Percentiles rank a stretch among this genome's conserved stretches.
phyloP scores from a whole-genome alignment of 2,797 vertebrate genomes.

The Vultur gryphus region DNA sequence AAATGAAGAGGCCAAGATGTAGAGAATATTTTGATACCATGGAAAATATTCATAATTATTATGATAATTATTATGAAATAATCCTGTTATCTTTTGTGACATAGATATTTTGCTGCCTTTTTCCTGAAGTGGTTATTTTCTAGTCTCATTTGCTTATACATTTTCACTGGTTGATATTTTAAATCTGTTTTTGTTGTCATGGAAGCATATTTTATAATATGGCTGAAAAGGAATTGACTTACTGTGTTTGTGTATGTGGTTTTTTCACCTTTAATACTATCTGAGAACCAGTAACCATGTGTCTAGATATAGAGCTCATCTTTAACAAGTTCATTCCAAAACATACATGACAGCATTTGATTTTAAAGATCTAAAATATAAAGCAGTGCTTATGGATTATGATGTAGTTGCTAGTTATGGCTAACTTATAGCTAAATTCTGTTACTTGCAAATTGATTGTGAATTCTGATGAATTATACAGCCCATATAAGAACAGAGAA shows the following conservation, averaged over 20 bases:
- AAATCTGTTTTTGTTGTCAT: background rate
- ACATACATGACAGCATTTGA: background rate
- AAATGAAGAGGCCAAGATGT: background rate
- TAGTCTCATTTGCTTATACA: background rate
- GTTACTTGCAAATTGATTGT: background rate
- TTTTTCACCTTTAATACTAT: background rate
- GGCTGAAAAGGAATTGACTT: background rate
- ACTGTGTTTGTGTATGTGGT: background rate
- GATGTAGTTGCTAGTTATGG: background rate
- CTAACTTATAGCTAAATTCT: background rate
- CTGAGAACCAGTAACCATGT: background rate
- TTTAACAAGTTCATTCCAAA: background rate
- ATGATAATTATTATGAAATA: background rate
- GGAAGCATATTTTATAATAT: background rate
- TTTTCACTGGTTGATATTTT: background rate
- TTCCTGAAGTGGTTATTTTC: background rate
- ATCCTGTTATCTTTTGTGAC: background rate
- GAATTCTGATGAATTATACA: background rate
- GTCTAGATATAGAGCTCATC: background rate
- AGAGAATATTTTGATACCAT: background rate
- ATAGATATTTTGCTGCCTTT: background rate
- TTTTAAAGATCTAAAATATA: background rate
- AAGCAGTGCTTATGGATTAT: background rate
- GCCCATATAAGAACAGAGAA: background rate
- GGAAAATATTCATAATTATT: background rate